These are phyloP conservation scores for Ivindomyrus marchei DNA, from an alignment of 2,113 vertebrate genomes.

Conservation along the genomic window DNA sequence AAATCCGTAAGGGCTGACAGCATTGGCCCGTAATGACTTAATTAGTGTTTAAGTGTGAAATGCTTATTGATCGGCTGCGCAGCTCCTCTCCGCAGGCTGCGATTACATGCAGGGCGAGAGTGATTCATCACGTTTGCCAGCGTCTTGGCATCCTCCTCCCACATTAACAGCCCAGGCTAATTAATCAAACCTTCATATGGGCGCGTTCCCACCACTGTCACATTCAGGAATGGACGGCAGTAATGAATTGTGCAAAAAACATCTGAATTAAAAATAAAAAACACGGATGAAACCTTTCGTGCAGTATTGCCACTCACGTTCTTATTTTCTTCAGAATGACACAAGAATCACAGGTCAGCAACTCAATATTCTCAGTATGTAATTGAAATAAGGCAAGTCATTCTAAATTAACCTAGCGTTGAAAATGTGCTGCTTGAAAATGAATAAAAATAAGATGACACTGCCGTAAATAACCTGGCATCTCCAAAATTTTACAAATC, in stretches of 20 bases:
- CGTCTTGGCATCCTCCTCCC: not conserved
- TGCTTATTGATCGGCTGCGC: slow-evolving; percentile 42
- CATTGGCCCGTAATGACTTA: slow-evolving; percentile 44
- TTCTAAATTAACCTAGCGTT: not conserved
- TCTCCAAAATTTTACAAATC: not conserved
- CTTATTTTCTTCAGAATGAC: not conserved
- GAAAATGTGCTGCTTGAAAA: not conserved
- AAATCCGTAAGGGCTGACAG: slow-evolving; percentile 24
- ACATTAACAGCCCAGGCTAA: slow-evolving; percentile 28
- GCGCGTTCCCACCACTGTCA: slow-evolving; percentile 3
- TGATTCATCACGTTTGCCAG: slow-evolving; percentile 32
- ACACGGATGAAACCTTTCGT: not conserved
- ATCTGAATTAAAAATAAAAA: slow-evolving; percentile 23
- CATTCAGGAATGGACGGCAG: slow-evolving; percentile 12
- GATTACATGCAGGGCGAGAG: slow-evolving; percentile 22
- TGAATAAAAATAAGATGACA: not conserved
- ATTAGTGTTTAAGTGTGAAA: slow-evolving; percentile 57
- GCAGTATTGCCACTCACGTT: not conserved
- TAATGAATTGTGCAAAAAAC: slow-evolving; percentile 21
- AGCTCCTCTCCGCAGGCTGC: slow-evolving; percentile 29
- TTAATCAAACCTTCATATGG: slow-evolving; percentile 22
- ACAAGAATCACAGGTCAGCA: not conserved
- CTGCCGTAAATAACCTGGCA: not conserved
- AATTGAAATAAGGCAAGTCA: not conserved
- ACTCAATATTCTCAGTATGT: not conserved